A percentile compares a stretch with the other conserved stretches of the same genome.
Conservation (phyloP, 2,888 invertebrate species). For the Dascillus cervinus region DNA sequence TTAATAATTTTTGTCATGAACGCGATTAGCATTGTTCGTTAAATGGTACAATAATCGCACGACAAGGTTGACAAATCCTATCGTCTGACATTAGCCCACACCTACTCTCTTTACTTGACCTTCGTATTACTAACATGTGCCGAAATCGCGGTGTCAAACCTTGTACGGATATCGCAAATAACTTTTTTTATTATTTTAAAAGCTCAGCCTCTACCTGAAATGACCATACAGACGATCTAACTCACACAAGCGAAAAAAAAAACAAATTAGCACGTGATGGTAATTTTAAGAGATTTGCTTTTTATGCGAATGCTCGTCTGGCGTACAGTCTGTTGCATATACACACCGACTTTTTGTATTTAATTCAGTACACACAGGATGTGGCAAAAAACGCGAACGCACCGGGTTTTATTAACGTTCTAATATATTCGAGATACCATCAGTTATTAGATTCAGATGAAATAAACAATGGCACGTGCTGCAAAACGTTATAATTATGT, state of each 20-base stretch:
- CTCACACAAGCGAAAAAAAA: conserved; percentile 6
- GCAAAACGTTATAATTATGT: too few species aligned
- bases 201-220: conserved; percentile 4
- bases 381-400: too few species aligned
- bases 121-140: conserved; percentile 7
- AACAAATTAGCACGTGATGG: conserved; percentile 5
- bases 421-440: too few species aligned
- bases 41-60: too few species aligned
- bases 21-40: too few species aligned
- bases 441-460: too few species aligned
- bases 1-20: too few species aligned
- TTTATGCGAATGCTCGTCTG: conserved; percentile 12
- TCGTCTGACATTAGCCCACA: conserved; percentile 6
- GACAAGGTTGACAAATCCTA: too few species aligned
- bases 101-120: too few species aligned
- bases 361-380: neutral
- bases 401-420: too few species aligned
- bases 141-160: conserved; percentile 8
- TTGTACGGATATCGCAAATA: conserved; percentile 4
- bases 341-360: neutral
- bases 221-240: neutral
- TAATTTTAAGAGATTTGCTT: conserved; percentile 5
- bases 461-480: too few species aligned
- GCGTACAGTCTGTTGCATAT: conserved; percentile 7
- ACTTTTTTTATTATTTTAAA: conserved; percentile 7